Base-by-base conservation (phyloP, 2,888 invertebrate genomes). In the Frankliniella intonsa region DNA sequence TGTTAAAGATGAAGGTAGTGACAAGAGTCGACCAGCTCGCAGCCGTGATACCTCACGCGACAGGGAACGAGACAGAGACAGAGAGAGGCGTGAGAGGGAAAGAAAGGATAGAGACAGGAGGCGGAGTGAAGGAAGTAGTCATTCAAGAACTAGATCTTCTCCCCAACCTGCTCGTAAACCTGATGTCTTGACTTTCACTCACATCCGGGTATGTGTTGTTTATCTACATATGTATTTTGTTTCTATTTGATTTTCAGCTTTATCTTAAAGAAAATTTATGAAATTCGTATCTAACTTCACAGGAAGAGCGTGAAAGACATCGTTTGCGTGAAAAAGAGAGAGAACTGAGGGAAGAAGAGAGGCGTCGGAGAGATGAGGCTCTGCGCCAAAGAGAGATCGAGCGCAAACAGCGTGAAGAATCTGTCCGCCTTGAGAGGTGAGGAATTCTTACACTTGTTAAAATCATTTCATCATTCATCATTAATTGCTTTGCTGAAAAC, bases 391-490 rank as follows among this genome's bases (percentile, higher is more conserved):
- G 94, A 9, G 95, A 95, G 86, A 91, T 94, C 17, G 95, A 97
- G 86, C 90, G 95, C 5, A 91, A 94, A 14, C 95, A 97, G 87
- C 92, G 95, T 8, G 94, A 94, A 87, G 97, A 97, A 89, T 94
- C 96, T 65, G 91, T 93, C 80, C 92, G 95, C 81, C 90, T 97
- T 81, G 94, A 93, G 83, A 90, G 88, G 85, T 89, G 86, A 82
- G 87, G 86, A 84, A 85, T 85, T 81, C 19, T 50, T 76, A n/a
- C 81, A 22, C 27, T 50, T 22, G 10, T 27, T 17, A 12, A 81
- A 25, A 19, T 12, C 81, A 81, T 55, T n/a, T 12, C 81, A n/a
- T 83, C 51, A 69, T 50, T 19, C 2, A 25, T 49, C 79, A n/a
- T 62, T 65, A n/a, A 79, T 19, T 80, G 22, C n/a, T 8, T n/a